Evolutionary conservation across 1,140 invertebrate genomes (phyloP).

Genomic region (Macrocentrus cingulum): DNA sequence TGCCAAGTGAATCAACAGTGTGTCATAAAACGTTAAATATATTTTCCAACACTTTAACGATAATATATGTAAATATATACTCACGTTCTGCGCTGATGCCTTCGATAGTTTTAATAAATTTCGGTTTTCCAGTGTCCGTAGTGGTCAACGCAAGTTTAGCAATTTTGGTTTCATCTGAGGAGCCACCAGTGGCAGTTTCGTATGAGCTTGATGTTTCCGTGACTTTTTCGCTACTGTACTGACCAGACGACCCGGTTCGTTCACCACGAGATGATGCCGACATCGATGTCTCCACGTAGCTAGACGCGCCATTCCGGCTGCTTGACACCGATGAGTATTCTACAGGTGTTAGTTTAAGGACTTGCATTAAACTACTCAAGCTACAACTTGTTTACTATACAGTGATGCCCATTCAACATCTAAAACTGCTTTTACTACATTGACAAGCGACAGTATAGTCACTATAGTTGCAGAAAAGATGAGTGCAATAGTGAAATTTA

Average conservation of each 20-base stretch:
- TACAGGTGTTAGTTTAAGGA: constrained; percentile 42
- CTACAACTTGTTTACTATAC: background rate
- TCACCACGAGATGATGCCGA: constrained; percentile 49
- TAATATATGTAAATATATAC: constrained; percentile 55
- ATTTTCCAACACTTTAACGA: too few relatives aligned
- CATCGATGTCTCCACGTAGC: constrained; percentile 57
- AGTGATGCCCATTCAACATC: background rate
- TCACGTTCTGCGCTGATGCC: constrained; percentile 79
- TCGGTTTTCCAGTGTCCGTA: constrained; percentile 63
- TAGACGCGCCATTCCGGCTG: constrained; percentile 54
- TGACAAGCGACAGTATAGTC: background rate
- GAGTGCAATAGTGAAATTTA: too few relatives aligned
- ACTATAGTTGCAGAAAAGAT: constrained; percentile 7
- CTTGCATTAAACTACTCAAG: constrained; percentile 15
- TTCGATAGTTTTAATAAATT: constrained; percentile 72
- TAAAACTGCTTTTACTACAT: constrained; percentile 7
- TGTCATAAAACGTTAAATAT: too few relatives aligned
- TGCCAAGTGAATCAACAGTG: background rate
- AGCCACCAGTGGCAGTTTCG: constrained; percentile 48
- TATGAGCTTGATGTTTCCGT: constrained; percentile 52
- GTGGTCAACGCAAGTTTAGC: constrained; percentile 42
- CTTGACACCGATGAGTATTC: constrained; percentile 63
- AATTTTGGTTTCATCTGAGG: constrained; percentile 34
- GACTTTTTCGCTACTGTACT: constrained; percentile 47
- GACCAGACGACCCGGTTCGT: constrained; percentile 42